A percentile compares a stretch with the other conserved stretches of the same genome.
Evolutionary conservation across 2,113 vertebrate species (phyloP).

Genomic region (Rhabdomys dilectus): DNA sequence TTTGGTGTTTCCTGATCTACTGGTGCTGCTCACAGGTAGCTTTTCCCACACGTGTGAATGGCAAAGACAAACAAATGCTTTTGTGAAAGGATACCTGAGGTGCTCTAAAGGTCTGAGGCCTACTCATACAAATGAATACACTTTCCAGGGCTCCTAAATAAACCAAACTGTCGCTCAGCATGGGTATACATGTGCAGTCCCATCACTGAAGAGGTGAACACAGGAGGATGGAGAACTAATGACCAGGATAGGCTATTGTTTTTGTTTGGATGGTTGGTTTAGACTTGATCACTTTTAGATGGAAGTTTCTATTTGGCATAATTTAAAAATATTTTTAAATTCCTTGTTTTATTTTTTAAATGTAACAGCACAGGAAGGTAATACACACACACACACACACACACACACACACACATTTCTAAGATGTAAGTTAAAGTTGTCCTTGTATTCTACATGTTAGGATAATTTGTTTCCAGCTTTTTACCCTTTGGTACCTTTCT

Average conservation of each 20-base stretch:
- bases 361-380: neutral
- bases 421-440: neutral
- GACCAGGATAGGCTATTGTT: neutral
- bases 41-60: neutral
- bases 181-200: neutral
- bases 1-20: neutral
- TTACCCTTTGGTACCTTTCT: slow-evolving; percentile 8
- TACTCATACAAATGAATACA: neutral
- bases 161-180: neutral
- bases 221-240: neutral
- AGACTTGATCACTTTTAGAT: neutral
- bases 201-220: neutral
- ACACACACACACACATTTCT: neutral
- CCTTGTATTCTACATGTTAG: neutral
- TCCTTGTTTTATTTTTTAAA: neutral
- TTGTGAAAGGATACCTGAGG: neutral
- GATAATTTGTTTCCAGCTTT: slow-evolving; percentile 40
- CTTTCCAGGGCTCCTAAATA: slow-evolving; percentile 11
- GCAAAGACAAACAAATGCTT: neutral
- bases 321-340: slow-evolving; percentile 27
- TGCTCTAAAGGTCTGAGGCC: neutral
- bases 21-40: neutral
- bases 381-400: neutral
- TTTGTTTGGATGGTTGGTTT: neutral
- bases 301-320: neutral